Conservation (phyloP, 2,888 invertebrate genomes). For the Ochropacha duplaris region DNA sequence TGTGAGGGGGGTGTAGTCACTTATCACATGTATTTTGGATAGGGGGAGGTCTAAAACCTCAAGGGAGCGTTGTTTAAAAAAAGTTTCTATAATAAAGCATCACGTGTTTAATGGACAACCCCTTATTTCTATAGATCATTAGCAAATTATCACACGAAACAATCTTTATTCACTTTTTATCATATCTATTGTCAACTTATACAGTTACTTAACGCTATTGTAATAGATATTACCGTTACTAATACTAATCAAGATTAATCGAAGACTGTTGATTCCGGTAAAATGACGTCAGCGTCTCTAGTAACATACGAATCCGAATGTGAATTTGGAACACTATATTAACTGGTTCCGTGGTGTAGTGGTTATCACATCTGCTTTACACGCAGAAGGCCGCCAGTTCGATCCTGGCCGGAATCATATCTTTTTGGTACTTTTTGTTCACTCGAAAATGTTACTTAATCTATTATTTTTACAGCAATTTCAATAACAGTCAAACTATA, state of each 20-base stretch:
- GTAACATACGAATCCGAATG: background rate
- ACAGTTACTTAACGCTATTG: background rate
- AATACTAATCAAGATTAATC: background rate
- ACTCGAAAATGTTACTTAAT: too few species aligned
- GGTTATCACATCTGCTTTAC: constrained; percentile 94
- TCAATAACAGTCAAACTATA: too few species aligned
- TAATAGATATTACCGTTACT: background rate
- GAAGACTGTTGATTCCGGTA: background rate
- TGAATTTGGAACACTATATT: constrained; percentile 1
- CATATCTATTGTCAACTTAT: background rate
- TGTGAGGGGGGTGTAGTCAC: too few species aligned
- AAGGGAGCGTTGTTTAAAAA: too few species aligned
- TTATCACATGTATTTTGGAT: too few species aligned
- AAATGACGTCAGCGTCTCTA: background rate
- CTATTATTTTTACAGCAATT: too few species aligned
- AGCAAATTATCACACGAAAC: background rate
- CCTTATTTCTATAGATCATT: background rate
- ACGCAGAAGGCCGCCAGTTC: constrained; percentile 81
- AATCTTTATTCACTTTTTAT: background rate
- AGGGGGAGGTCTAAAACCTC: too few species aligned
- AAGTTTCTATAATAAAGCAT: too few species aligned
- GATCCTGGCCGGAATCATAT: constrained; percentile 78
- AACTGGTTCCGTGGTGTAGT: constrained; percentile 90
- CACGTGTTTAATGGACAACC: too few species aligned
- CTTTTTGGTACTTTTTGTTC: constrained; percentile 35